A percentile compares a stretch with the other conserved stretches of the same genome.
These are phyloP conservation scores for Keiferia lycopersicella DNA, from an alignment of 2,888 invertebrate species.

Conservation along the genomic window DNA sequence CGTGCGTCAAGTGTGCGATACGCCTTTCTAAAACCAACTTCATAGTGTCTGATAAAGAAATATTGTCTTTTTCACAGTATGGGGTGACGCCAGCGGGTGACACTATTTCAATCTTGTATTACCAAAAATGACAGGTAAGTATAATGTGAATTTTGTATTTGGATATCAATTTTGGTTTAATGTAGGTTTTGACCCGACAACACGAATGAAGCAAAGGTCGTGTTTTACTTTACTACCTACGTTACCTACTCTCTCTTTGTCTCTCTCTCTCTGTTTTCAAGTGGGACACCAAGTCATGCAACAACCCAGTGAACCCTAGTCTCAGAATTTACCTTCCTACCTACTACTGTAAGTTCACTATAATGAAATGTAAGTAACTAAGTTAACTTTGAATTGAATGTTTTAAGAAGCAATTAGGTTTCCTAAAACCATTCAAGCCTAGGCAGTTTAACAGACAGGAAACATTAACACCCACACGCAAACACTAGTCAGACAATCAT, in stretches of 20 bases:
- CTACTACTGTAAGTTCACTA: no score
- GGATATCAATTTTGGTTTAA: slow-evolving; percentile 8
- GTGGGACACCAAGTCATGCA: no score
- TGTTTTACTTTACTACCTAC: neutral
- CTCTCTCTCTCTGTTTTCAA: no score
- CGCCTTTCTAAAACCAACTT: neutral
- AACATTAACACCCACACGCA: neutral
- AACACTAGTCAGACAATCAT: neutral
- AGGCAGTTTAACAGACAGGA: neutral
- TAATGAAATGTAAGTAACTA: no score
- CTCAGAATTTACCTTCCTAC: no score
- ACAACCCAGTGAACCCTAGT: no score
- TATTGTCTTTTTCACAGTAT: slow-evolving; percentile 3
- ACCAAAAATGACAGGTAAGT: neutral
- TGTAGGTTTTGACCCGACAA: neutral
- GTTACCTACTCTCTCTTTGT: no score
- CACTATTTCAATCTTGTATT: neutral
- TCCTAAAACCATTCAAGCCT: neutral
- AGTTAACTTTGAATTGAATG: neutral
- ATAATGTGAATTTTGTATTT: neutral
- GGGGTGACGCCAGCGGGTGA: no score
- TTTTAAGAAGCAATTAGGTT: neutral
- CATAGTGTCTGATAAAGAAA: neutral
- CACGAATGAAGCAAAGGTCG: neutral
- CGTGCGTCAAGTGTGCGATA: no score